Evolutionary conservation across 2,888 invertebrate genomes (phyloP), one percentile per base, ranked within the genome.

Genomic region (Notodonta ziczac): DNA sequence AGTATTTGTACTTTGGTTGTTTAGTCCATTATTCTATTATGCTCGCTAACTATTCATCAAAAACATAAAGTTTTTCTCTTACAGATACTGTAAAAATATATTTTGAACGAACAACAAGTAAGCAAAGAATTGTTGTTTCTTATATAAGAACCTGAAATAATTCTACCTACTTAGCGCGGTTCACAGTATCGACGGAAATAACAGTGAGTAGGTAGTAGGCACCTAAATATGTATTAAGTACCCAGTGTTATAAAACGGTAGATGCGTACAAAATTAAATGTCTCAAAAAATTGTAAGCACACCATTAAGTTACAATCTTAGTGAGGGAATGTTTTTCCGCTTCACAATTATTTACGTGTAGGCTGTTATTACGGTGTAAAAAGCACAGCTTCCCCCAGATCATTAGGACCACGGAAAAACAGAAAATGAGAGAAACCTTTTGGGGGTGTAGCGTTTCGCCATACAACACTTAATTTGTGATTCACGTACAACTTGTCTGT

Each of bases 361-460:
- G 67, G 66, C 67, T 64, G 76, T 74, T 80, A 80, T 76, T 77
- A 75, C 73, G 69, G 72, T 62, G 75, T 76, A 76, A 79, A 80
- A 81, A 75, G 74, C 59, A 73, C 73, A 70, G 69, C 73, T 73
- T 76, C 75, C 72, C 74, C 64, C 66, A 74, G 74, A 74, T 81
- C 81, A 81, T 82, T 81, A 81, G 76, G 74, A 72, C 72, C 70
- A 67, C 66, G 70, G 76, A 72, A 81, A 72, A 79, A 74, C 73
- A 75, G 75, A 74, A 82, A 80, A 78, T 74, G 74, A 71, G 71
- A 77, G 72, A 74, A 78, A 76, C 72, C 77, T 77, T 76, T 77
- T 67, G 64, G 62, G 24, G 73, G 69, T 73, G 70, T 76, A 65
- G 62, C 65, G 65, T 76, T 72, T 75, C 74, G 62, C 65, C 69